Percentiles rank a stretch among this genome's conserved stretches.
Conservation (phyloP, 2,113 vertebrate species). For the Prolemur simus region DNA sequence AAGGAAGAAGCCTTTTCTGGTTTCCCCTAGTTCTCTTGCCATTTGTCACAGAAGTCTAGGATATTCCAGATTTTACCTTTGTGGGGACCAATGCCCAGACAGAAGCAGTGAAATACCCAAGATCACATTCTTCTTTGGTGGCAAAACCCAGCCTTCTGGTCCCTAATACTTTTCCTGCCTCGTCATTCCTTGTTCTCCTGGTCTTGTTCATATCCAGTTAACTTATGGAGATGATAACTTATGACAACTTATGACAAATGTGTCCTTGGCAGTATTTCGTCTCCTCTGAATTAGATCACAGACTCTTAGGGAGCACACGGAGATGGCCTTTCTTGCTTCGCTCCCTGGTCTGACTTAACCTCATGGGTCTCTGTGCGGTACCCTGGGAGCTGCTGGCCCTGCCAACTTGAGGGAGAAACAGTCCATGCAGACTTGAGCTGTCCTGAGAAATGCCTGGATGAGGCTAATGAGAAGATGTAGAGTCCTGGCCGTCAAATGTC, state of each 20-base stretch:
- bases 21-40: neutral
- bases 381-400: neutral
- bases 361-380: accelerated
- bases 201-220: neutral
- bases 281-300: neutral
- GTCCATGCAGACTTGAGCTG: neutral
- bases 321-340: neutral
- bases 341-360: neutral
- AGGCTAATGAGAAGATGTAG: neutral
- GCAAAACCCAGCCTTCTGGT: neutral
- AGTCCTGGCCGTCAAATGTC: neutral
- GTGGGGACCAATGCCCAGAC: neutral
- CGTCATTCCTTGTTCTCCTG: neutral
- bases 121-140: neutral
- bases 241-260: neutral
- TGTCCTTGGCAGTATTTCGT: neutral
- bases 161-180: neutral
- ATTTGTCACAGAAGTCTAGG: neutral
- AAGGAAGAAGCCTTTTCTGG: neutral
- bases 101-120: neutral
- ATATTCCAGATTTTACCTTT: neutral
- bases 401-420: neutral
- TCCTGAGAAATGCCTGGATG: neutral
- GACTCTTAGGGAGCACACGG: neutral
- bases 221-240: neutral